Percentiles rank a stretch among this genome's conserved stretches.
These are phyloP conservation scores for Glaucopsyche alexis DNA, from an alignment of 2,888 invertebrate species.

Conservation along the genomic window DNA sequence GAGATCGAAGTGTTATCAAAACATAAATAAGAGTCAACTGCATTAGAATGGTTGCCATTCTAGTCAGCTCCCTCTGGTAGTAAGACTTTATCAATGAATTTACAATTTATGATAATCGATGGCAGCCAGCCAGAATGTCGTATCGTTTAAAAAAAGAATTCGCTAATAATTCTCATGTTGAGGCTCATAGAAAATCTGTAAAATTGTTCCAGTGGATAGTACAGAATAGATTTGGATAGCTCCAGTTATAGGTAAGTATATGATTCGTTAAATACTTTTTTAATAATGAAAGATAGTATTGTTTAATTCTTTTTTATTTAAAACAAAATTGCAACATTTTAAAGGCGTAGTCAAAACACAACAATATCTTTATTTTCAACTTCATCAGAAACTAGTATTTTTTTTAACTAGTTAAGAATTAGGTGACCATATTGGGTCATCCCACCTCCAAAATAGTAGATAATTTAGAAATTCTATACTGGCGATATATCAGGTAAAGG, in stretches of 20 bases:
- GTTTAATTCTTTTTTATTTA: too few relatives aligned
- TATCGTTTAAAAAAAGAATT: neutral
- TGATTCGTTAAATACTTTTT: neutral
- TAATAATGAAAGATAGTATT: neutral
- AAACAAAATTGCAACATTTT: too few relatives aligned
- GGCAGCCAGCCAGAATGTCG: neutral
- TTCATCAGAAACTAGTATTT: too few relatives aligned
- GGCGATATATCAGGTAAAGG: conserved; percentile 6
- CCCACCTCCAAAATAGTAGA: neutral
- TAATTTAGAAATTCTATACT: neutral
- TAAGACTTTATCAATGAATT: conserved; percentile 12
- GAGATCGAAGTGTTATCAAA: too few relatives aligned
- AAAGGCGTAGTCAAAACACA: too few relatives aligned
- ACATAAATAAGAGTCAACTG: too few relatives aligned
- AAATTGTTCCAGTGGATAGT: neutral
- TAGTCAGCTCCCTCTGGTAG: neutral
- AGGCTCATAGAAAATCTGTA: neutral
- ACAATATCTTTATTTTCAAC: too few relatives aligned
- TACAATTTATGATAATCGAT: neutral
- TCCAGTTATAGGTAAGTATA: neutral
- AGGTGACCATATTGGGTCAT: neutral
- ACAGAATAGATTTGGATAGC: neutral
- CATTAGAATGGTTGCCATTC: neutral
- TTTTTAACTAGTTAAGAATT: too few relatives aligned
- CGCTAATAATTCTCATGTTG: neutral